These are phyloP conservation scores for Semnopithecus entellus DNA, from an alignment of 2,113 vertebrate species.

Conservation along the genomic window DNA sequence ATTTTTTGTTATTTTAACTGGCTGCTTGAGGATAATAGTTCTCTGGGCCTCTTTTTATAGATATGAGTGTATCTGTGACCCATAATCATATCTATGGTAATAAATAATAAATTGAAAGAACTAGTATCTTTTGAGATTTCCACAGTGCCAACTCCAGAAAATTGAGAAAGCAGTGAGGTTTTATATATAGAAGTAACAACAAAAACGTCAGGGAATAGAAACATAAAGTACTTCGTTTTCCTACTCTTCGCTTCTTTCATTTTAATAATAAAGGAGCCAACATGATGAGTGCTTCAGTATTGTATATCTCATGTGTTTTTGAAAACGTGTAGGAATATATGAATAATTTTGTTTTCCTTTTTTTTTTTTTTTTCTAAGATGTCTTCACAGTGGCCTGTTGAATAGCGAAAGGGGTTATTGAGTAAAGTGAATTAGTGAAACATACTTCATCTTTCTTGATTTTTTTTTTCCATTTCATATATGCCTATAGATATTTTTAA, in stretches of 20 bases:
- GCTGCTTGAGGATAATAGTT: not conserved
- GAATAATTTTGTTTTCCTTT: not conserved
- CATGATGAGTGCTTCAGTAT: not conserved
- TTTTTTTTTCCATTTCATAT: not conserved
- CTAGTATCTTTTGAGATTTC: slow-evolving; percentile 1
- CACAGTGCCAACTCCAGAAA: slow-evolving; percentile 8
- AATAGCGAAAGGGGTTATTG: slow-evolving; percentile 84
- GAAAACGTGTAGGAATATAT: not conserved
- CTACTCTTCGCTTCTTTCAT: not conserved
- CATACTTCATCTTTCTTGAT: not conserved
- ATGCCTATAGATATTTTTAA: not conserved
- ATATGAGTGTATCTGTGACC: not conserved
- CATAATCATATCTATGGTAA: not conserved
- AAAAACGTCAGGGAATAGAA: not conserved
- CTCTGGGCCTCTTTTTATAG: slow-evolving; percentile 4
- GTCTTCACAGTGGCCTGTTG: slow-evolving; percentile 84
- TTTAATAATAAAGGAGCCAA: not conserved
- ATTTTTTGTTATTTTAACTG: slow-evolving; percentile 10
- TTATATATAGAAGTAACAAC: not conserved
- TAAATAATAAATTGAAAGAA: slow-evolving; percentile 17
- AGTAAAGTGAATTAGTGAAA: slow-evolving; percentile 77
- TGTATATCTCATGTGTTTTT: not conserved
- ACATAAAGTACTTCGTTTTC: not conserved
- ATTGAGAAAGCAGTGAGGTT: not conserved
- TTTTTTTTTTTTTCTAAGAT: slow-evolving; percentile 81